Conservation (phyloP, 2,113 vertebrate species). For the Sciurus niger region DNA sequence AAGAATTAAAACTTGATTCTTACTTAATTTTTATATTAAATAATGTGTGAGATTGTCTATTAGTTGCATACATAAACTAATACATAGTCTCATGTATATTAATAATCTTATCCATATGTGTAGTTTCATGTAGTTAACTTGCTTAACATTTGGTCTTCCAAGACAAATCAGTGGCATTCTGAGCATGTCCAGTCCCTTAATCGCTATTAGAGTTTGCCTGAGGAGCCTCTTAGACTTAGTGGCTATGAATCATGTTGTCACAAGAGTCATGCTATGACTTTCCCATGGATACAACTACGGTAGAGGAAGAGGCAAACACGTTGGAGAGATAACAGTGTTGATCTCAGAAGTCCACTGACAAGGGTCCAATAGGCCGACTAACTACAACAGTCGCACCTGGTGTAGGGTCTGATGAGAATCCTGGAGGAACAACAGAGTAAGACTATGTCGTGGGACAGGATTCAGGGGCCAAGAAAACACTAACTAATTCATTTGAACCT, state of each 20-base stretch:
- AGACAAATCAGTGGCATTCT: neutral
- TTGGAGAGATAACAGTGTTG: neutral
- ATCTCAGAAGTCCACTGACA: neutral
- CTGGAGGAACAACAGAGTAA: neutral
- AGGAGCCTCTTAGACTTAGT: neutral
- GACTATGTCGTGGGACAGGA: neutral
- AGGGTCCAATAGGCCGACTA: neutral
- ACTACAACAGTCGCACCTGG: too few species aligned
- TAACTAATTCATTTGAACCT: neutral
- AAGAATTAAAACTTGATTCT: slow-evolving; percentile 57
- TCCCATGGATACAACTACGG: neutral
- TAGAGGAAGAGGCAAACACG: neutral
- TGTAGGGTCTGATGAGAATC: fast-evolving
- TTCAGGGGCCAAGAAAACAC: neutral
- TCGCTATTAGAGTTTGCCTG: neutral
- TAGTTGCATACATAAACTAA: neutral
- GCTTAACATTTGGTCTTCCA: neutral
- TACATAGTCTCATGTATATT: neutral
- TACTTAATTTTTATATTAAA: slow-evolving; percentile 1
- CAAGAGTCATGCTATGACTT: neutral
- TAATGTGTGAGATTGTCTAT: neutral
- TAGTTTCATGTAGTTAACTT: neutral
- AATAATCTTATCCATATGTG: neutral
- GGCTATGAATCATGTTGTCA: neutral
- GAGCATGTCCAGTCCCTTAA: neutral